phyloP scores from a whole-genome alignment of 2,113 vertebrate genomes.

The Laterallus jamaicensis region DNA sequence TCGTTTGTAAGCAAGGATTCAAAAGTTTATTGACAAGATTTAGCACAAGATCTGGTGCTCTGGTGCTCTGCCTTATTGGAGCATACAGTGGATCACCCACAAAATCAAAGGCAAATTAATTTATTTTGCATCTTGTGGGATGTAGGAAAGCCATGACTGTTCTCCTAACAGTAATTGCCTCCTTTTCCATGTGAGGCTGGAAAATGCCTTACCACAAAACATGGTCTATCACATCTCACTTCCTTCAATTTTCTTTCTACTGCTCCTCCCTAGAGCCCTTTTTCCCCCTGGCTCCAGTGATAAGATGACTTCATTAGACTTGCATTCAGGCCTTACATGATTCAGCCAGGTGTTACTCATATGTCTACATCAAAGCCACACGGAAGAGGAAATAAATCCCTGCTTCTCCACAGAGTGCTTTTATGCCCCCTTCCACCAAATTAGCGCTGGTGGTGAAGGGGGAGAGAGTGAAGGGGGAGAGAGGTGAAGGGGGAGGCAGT shows the following conservation, averaged over 20 bases:
- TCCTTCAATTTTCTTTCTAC: neutral
- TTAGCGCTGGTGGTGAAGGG: neutral
- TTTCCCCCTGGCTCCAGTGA: neutral
- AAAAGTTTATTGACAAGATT: neutral
- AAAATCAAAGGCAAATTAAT: neutral
- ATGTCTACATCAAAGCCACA: neutral
- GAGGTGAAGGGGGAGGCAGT: neutral
- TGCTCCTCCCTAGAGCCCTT: neutral
- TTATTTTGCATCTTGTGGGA: neutral
- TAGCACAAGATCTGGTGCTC: neutral
- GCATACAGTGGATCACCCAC: neutral
- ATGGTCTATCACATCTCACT: neutral
- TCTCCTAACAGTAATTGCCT: neutral
- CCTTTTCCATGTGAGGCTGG: neutral
- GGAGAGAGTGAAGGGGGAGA: neutral
- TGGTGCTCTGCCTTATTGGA: neutral
- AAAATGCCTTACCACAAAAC: neutral
- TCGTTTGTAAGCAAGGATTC: neutral
- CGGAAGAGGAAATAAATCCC: neutral
- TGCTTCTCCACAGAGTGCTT: neutral
- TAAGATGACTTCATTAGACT: constrained; percentile 13
- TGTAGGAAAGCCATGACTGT: neutral
- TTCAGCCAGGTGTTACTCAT: constrained; percentile 35
- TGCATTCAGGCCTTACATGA: neutral
- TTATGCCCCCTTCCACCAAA: neutral